Percentiles rank a stretch among this genome's conserved stretches.
phyloP scores from a whole-genome alignment of 2,113 vertebrate species.

The Bothrops jararaca region DNA sequence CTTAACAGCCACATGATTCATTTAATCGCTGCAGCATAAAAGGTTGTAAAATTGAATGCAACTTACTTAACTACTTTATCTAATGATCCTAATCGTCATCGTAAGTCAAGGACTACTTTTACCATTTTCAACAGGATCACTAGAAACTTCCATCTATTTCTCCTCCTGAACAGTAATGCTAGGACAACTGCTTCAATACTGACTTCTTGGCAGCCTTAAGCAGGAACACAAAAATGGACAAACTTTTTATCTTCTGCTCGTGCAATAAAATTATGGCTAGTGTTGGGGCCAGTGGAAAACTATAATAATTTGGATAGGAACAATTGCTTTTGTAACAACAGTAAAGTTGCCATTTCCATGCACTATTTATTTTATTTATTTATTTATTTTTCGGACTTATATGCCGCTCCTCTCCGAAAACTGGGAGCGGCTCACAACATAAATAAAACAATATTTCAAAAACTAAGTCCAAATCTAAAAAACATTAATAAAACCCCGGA shows the following conservation, averaged over 20 bases:
- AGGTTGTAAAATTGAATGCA: background rate
- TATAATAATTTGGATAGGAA: background rate
- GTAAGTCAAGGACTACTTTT: background rate
- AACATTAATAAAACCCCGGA: too few species aligned
- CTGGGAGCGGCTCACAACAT: too few species aligned
- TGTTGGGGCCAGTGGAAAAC: background rate
- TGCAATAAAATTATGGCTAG: background rate
- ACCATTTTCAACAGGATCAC: background rate
- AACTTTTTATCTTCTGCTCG: background rate
- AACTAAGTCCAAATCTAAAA: too few species aligned
- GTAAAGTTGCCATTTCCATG: background rate
- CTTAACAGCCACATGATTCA: background rate
- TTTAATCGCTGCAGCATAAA: background rate
- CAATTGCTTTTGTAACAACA: background rate
- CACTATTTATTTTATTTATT: too few species aligned
- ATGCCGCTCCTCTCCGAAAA: too few species aligned
- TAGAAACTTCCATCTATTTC: background rate
- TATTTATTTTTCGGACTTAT: too few species aligned
- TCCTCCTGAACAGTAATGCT: background rate
- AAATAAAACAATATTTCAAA: too few species aligned
- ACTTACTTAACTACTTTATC: background rate
- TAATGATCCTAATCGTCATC: background rate
- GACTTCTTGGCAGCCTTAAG: background rate
- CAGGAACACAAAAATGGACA: background rate
- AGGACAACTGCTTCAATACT: background rate